Base-by-base conservation (phyloP, 2,113 vertebrate genomes). In the Ifrita kowaldi region DNA sequence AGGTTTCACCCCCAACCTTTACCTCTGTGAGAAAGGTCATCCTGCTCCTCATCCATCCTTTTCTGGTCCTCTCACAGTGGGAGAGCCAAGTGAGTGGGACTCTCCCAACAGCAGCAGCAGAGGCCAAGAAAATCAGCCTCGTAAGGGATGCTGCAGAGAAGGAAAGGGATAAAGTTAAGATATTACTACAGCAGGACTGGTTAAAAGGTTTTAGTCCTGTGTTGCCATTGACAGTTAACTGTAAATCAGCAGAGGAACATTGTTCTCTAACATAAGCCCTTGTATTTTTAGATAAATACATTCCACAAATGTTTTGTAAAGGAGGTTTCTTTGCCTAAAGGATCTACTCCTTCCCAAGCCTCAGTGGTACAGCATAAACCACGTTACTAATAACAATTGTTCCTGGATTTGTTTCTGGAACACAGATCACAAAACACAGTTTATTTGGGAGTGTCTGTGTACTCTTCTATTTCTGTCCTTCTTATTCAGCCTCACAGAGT, bases 331-430 rank as follows among this genome's bases (percentile, higher is more conserved):
- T 88, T 83, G 69, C 89, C 69, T 93, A 77, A 84, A 94, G 76
- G 59, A 70, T 82, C 69, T 78, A 39, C 47, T 79, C 63, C 65
- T 91, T 68, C 77, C 75, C 84, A 50, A 71, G 69, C 62, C n/a
- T 71, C 62, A 32, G 87, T 16, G 28, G 46, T 52, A 65, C 8
- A 14, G 59, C 10, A 4, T 18, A 87, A 96, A 85, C 78, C 42
- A 19, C 0, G 3, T 55, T 80, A 33, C 55, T 59, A 57, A 70
- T 59, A 91, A 85, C 46, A 77, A 53, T 67, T 64, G 47, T 76
- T 84, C 86, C 77, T 92, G 73, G 44, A 6, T 91, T 95, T 93
- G 89, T 82, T 93, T 93, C 84, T 85, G 68, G 35, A 91, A 55
- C 50, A 35, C 2, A 74, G 84, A 84, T 87, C 78, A 80, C 75